Base-by-base conservation (phyloP, 2,888 invertebrate genomes). In the Sesia apiformis region DNA sequence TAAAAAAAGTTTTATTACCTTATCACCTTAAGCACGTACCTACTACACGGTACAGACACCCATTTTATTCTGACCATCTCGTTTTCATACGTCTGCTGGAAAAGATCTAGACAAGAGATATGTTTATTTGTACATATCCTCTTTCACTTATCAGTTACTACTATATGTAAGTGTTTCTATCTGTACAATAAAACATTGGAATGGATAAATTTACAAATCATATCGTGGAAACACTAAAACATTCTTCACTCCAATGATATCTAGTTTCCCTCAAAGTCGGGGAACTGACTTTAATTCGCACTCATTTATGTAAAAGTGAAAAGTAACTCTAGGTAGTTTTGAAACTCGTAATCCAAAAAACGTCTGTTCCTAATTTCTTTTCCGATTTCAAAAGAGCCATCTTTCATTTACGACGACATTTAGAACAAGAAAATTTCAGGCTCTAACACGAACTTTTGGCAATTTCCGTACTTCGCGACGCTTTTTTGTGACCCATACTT, bases 331-430 rank as follows among this genome's bases (percentile, higher is more conserved):
- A 72, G 76, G 72, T 78, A 78, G 76, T 81, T 78, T 77, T 76
- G 74, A 78, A 85, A 84, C 82, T 84, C 81, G 80, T 85, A 84
- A 85, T 82, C 78, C 83, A 70, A 77, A 83, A 82, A 84, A 86
- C 84, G 85, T 83, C 84, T 86, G 85, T 85, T 84, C 81, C 81
- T 84, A 86, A 87, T 87, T 87, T 85, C 84, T 87, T 86, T 85
- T 72, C 82, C 83, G 84, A 84, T 87, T 84, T 82, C 81, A 84
- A 86, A 85, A 86, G 83, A 84, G 78, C 82, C 83, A 87, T 87
- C 84, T 85, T 84, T 87, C 85, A 86, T 86, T 86, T 86, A 86
- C 84, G 86, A 80, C 81, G 84, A 85, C 84, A 81, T 84, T 87
- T 81, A 78, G 84, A 85, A 85, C 86, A 86, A 86, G 86, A 83